Evolutionary conservation across 2,888 invertebrate species (phyloP).

Genomic region (Rhingia campestris): DNA sequence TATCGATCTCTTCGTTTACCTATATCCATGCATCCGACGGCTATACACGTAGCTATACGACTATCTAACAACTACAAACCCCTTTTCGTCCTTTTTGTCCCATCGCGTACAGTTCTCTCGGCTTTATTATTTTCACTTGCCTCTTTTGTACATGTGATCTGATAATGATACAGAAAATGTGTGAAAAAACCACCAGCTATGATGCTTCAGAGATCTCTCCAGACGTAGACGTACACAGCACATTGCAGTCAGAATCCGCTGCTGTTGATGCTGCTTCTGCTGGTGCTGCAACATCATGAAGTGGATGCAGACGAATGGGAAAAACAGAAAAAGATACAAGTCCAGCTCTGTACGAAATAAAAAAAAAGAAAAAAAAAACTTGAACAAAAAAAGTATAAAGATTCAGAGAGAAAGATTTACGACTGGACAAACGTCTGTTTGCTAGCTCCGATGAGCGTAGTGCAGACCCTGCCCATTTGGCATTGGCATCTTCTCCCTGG

Average conservation of each 20-base stretch:
- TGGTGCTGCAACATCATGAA: conserved; percentile 67
- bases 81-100: conserved; percentile 69
- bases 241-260: conserved; percentile 62
- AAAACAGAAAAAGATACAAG: conserved; percentile 71
- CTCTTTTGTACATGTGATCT: conserved; percentile 75
- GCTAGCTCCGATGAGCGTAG: conserved; percentile 66
- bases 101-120: conserved; percentile 54
- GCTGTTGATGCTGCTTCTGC: conserved; percentile 55
- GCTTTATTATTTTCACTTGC: conserved; percentile 74
- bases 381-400: conserved; percentile 62
- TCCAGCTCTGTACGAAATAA: conserved; percentile 52
- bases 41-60: not conserved
- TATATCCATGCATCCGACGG: conserved; percentile 56
- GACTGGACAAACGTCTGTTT: conserved; percentile 72
- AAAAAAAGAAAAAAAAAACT: conserved; percentile 28
- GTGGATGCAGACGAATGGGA: conserved; percentile 71
- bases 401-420: conserved; percentile 73
- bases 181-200: conserved; percentile 75
- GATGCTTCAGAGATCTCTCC: conserved; percentile 73
- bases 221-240: conserved; percentile 55
- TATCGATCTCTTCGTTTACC: conserved; percentile 70
- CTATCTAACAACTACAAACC: conserved; percentile 63
- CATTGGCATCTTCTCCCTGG: conserved; percentile 71
- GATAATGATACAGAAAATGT: conserved; percentile 75
- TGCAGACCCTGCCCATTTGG: conserved; percentile 71